Evolutionary conservation across 2,113 vertebrate genomes (phyloP).

Genomic region (Pelvicachromis taeniatus): DNA sequence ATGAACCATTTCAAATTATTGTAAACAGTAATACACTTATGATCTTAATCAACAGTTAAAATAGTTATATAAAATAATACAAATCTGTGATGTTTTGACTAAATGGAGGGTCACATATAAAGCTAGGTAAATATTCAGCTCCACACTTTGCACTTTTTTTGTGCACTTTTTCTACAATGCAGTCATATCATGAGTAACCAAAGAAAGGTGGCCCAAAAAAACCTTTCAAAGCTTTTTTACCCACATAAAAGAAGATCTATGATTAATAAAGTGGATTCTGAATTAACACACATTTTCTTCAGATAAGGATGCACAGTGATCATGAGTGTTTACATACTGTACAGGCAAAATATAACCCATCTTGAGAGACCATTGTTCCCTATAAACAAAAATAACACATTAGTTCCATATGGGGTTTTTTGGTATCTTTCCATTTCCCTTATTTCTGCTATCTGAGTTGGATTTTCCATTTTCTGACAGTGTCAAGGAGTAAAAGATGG

Average conservation of each 20-base stretch:
- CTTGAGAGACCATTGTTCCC: neutral
- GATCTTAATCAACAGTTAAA: too few relatives aligned
- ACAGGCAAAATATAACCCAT: neutral
- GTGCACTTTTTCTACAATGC: neutral
- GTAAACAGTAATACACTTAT: too few relatives aligned
- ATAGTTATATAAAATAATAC: too few relatives aligned
- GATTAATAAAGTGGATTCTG: neutral
- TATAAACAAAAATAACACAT: neutral
- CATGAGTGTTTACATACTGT: neutral
- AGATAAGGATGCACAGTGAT: neutral
- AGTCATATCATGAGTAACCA: neutral
- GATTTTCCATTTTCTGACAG: neutral
- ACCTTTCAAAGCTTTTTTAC: neutral
- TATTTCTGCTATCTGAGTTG: neutral
- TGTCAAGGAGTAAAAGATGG: neutral
- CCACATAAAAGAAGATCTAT: neutral
- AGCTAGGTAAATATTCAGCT: too few relatives aligned
- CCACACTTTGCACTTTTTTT: neutral
- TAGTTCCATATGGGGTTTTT: neutral
- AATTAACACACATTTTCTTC: neutral
- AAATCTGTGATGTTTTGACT: too few relatives aligned
- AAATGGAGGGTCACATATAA: too few relatives aligned
- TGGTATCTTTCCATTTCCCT: conserved; percentile 20
- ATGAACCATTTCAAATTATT: too few relatives aligned
- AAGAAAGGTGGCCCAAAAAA: neutral